Conservation (phyloP, 2,888 invertebrate species). For the Steromphala cineraria region DNA sequence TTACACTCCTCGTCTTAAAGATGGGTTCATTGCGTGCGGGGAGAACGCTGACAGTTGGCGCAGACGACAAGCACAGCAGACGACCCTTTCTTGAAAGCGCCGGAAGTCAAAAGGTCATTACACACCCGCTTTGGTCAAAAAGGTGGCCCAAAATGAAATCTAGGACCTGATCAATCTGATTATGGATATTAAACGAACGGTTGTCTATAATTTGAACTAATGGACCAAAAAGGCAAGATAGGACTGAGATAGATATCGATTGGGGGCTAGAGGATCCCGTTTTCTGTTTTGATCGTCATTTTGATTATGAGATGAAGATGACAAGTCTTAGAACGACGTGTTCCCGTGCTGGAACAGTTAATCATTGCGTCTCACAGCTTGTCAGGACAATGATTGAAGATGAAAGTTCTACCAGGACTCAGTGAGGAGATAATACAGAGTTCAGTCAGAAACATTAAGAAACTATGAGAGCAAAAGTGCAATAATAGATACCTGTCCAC, state of each 20-base stretch:
- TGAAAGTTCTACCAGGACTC: not conserved
- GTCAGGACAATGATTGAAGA: not conserved
- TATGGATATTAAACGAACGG: constrained; percentile 18
- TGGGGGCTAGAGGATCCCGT: not conserved
- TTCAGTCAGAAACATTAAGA: not conserved
- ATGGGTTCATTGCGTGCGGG: constrained; percentile 35
- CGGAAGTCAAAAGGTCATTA: not conserved
- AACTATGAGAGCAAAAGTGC: not conserved
- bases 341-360: not conserved
- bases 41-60: not conserved
- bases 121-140: not conserved
- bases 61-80: not conserved
- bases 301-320: not conserved
- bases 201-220: constrained; percentile 16
- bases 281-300: not conserved
- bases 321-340: not conserved
- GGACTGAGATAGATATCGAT: constrained; percentile 2
- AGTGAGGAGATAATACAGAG: not conserved
- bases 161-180: constrained; percentile 9
- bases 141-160: not conserved
- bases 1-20: constrained; percentile 33
- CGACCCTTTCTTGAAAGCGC: constrained; percentile 5
- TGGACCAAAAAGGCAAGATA: constrained; percentile 12
- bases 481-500: too few relatives aligned
- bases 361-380: not conserved